Base-by-base conservation (phyloP, 2,888 invertebrate genomes). In the Caradrina clavipalpis region DNA sequence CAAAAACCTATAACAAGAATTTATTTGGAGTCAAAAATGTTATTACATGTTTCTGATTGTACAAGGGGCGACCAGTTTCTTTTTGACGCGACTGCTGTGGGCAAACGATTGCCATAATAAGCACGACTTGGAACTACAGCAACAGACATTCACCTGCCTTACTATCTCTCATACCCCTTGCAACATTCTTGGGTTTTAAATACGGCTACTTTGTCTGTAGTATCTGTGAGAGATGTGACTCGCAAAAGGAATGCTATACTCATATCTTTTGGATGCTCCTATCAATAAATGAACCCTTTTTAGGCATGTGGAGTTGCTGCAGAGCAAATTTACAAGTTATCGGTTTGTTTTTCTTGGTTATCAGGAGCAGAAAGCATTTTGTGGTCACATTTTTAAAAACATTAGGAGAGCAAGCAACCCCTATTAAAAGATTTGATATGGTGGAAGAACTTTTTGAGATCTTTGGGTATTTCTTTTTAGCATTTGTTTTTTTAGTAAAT, bases 271-370 rank as follows among this genome's bases (percentile, higher is more conserved):
- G 31, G 59, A 62, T 59, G 60, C 54, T 49, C 31, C 17, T 61
- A 42, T 13, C 45, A 10, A 67, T 35, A n/a, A 35, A 22, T 1
- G 0, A 35, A 45, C 42, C 67, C 64, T 55, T 76, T 78, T 66
- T 21, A 58, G 31, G 47, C n/a, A 67, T 53, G 62, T n/a, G 11
- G 10, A 31, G 39, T 58, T 42, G 13, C 11, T 66, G 13, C 6
- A 59, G 10, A 50, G 66, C 62, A 56, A 71, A 78, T 75, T 76
- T n/a, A 70, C 65, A 76, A 63, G 72, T 61, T 70, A 76, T 42
- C n/a, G 2, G 5, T 61, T n/a, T 63, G 67, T 69, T 55, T 19
- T 26, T 53, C 1, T 13, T 21, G 26, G 45, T 56, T 61, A 73
- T 73, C 60, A 13, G 35, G 7, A 15, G 26, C 17, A 56, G 22